Evolutionary conservation across 2,888 invertebrate genomes (phyloP).

Genomic region (Syrphus vitripennis): DNA sequence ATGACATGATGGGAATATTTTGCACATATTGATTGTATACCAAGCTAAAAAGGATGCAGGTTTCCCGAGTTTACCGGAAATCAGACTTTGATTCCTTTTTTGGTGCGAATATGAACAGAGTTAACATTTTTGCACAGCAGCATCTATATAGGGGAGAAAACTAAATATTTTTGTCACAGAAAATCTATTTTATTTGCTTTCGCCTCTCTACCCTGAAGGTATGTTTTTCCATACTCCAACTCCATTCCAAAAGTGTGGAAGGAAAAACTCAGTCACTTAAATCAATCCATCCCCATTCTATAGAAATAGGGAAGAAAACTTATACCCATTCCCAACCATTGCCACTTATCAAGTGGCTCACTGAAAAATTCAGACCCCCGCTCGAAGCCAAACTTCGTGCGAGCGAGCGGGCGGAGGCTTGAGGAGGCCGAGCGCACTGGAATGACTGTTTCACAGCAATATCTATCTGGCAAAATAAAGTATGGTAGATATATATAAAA

Average conservation of each 20-base stretch:
- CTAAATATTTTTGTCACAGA: slow-evolving; percentile 54
- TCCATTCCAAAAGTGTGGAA: slow-evolving; percentile 3
- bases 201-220: not conserved
- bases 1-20: slow-evolving; percentile 28
- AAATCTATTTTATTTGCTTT: slow-evolving; percentile 26
- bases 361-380: slow-evolving; percentile 58
- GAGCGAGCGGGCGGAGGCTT: not conserved
- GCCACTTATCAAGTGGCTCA: slow-evolving; percentile 68
- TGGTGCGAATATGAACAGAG: slow-evolving; percentile 3
- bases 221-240: not conserved
- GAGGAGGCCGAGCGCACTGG: slow-evolving; percentile 24
- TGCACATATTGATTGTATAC: slow-evolving; percentile 66
- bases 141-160: slow-evolving; percentile 4
- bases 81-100: slow-evolving; percentile 66
- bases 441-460: slow-evolving; percentile 66
- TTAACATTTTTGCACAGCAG: not conserved
- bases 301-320: slow-evolving; percentile 17
- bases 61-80: slow-evolving; percentile 58
- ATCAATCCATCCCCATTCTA: slow-evolving; percentile 62
- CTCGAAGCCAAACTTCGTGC: not conserved
- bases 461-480: slow-evolving; percentile 67
- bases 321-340: slow-evolving; percentile 38
- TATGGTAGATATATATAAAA: slow-evolving; percentile 49
- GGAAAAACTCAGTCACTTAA: slow-evolving; percentile 64
- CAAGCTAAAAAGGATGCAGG: slow-evolving; percentile 62